Base-by-base conservation (phyloP, 2,888 invertebrate genomes). In the Pterostichus madidus region DNA sequence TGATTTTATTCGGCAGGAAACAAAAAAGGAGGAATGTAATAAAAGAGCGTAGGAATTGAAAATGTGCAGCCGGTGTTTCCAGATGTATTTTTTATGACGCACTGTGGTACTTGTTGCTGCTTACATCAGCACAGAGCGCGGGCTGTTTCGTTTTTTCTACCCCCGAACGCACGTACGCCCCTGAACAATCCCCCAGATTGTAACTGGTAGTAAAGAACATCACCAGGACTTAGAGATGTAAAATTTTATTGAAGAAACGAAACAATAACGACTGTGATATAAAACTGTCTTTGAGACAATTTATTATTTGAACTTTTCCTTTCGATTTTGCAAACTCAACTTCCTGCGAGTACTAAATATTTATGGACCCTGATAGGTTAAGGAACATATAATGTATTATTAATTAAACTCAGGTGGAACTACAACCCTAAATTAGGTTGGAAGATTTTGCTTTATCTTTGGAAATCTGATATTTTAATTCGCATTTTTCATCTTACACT, bases 191-290 rank as follows among this genome's bases (percentile, higher is more conserved):
- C 68, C 44, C 39, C 44, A 71, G 68, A 71, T 71, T 71, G 68
- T 71, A 71, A 46, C 39, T 13, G 68, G 68, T 24, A 71, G 44
- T 71, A 71, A 71, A 71, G 68, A 71, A 71, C 68, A 71, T 71
- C 68, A 71, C 44, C 46, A 71, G 44, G 68, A 71, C 68, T 71
- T 71, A 71, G 68, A 44, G 68, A 71, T 71, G 68, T 71, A 71
- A 71, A 71, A 71, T 71, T 71, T 71, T 71, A 71, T 71, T 71
- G 68, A 11, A 39, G 17, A 71, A 44, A 71, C 68, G 68, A 71
- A 71, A 71, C 68, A 71, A 71, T 71, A 71, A 71, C 68, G 68
- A 71, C 44, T 35, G 8, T 17, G 17, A 17, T 46, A 71, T 71
- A 71, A 71, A 71, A 71, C 68, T 71, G 68, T 71, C 68, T 71